Evolutionary conservation across 1,140 invertebrate genomes (phyloP).

Genomic region (Zaprionus gabonicus): DNA sequence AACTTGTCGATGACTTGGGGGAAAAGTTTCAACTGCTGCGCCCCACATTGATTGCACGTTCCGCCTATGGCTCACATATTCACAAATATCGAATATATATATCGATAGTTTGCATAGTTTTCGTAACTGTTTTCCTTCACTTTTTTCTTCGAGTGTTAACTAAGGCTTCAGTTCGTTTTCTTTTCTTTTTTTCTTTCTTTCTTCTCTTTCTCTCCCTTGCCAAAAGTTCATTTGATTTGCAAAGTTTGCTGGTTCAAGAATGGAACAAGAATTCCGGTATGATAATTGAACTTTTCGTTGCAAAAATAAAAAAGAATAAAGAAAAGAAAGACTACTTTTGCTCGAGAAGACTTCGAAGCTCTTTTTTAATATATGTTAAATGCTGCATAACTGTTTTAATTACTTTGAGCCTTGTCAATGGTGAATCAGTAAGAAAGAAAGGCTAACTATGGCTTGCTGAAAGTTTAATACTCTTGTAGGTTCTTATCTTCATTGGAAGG

Average conservation of each 20-base stretch:
- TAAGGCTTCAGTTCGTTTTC: not conserved
- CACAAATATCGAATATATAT: slow-evolving; percentile 14
- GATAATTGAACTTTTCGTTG: slow-evolving; percentile 20
- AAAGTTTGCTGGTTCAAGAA: slow-evolving; percentile 23
- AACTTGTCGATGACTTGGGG: slow-evolving; percentile 38
- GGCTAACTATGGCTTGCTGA: not conserved
- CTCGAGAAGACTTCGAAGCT: not conserved
- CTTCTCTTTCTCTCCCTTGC: not conserved
- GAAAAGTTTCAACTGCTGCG: slow-evolving; percentile 29
- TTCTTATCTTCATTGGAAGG: too few species aligned
- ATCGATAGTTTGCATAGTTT: slow-evolving; percentile 42
- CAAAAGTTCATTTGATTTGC: slow-evolving; percentile 29
- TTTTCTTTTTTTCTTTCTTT: not conserved
- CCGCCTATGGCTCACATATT: slow-evolving; percentile 4
- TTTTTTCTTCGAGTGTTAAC: slow-evolving; percentile 10
- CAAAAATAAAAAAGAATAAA: not conserved
- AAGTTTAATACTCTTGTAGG: too few species aligned
- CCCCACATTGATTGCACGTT: slow-evolving; percentile 27
- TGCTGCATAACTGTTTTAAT: slow-evolving; percentile 28
- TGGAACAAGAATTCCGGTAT: slow-evolving; percentile 4
- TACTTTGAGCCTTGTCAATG: slow-evolving; percentile 5
- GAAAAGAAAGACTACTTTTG: not conserved
- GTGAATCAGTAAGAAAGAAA: too few species aligned
- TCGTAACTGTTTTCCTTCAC: slow-evolving; percentile 26
- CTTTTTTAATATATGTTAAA: slow-evolving; percentile 14